Base-by-base conservation (phyloP, 1,140 invertebrate genomes). In the Hycleus phaleratus region DNA sequence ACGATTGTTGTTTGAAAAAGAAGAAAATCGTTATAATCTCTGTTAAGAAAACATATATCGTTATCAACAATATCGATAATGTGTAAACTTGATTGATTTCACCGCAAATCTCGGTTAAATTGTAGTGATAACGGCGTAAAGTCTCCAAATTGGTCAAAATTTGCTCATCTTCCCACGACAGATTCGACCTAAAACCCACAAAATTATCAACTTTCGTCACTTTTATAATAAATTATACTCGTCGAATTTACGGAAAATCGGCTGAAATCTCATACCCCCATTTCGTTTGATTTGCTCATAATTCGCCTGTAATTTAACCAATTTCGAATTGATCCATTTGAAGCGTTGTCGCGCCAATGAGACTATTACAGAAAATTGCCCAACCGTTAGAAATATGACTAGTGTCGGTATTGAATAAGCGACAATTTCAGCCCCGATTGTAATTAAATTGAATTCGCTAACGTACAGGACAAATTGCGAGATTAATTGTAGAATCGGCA, bases 291-390 rank as follows among this genome's bases (percentile, higher is more conserved):
- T 32, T 32, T 7, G 32, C 32, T 3, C 32, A 32, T 3, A 32
- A 32, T 32, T 32, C 7, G 4, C 7, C 7, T 53, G 18, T 2
- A 26, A 24, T n/a, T 44, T 10, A 46, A 32, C 9, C 10, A 53
- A 11, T 25, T 53, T 53, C 18, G 11, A n/a, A 38, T 53, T 53
- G 12, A 53, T 26, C 51, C 42, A 53, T 6, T 11, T 12, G 32
- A 53, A 53, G 26, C 42, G 10, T 11, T 46, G 42, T 38, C 32
- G 43, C 3, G 46, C 7, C 7, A 53, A 24, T 10, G 18, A 11
- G 26, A 38, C 46, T n/a, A 53, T 45, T 12, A 46, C 5, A n/a
- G 40, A 44, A 42, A 53, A 53, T 38, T 53, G 51, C n/a, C 11
- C n/a, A 5, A 26, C 25, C 3, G 46, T 24, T 38, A 53, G 25